Percentiles rank a stretch among this genome's conserved stretches.
Conservation (phyloP, 2,888 invertebrate genomes). For the Himalopsyche japonica region DNA sequence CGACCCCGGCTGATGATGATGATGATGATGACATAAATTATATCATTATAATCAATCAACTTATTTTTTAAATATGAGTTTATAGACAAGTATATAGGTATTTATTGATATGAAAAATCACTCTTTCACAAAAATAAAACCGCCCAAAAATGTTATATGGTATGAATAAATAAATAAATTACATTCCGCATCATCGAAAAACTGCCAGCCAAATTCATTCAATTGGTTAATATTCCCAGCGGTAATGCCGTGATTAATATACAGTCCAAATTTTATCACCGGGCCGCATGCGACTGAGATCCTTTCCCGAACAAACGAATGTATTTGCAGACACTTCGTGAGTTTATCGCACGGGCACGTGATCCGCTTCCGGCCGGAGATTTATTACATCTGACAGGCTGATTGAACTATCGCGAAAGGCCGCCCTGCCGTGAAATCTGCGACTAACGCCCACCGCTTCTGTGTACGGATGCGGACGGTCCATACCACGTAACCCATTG, state of each 20-base stretch:
- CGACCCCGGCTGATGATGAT: too few species aligned
- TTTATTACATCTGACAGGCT: slow-evolving; percentile 18
- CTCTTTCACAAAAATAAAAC: too few species aligned
- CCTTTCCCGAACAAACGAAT: neutral
- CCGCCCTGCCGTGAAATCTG: slow-evolving; percentile 12
- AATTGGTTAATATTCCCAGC: neutral
- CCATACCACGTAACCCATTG: slow-evolving; percentile 11
- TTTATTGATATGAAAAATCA: too few species aligned
- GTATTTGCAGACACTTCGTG: neutral
- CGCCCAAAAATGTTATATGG: too few species aligned
- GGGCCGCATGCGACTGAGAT: neutral
- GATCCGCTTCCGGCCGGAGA: slow-evolving; percentile 11
- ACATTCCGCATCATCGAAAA: too few species aligned
- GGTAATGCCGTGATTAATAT: neutral
- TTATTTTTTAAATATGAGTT: too few species aligned
- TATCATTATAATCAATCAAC: too few species aligned
- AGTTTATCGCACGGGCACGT: slow-evolving; percentile 5
- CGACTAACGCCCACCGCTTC: neutral
- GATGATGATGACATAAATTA: too few species aligned
- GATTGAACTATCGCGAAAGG: slow-evolving; percentile 19
- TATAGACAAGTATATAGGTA: too few species aligned
- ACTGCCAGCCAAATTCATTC: neutral
- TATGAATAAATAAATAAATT: too few species aligned
- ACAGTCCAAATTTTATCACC: neutral
- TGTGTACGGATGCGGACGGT: neutral